Evolutionary conservation across 2,888 invertebrate genomes (phyloP), one percentile per base, ranked within the genome.

Genomic region (Lasioglossum villosulum): DNA sequence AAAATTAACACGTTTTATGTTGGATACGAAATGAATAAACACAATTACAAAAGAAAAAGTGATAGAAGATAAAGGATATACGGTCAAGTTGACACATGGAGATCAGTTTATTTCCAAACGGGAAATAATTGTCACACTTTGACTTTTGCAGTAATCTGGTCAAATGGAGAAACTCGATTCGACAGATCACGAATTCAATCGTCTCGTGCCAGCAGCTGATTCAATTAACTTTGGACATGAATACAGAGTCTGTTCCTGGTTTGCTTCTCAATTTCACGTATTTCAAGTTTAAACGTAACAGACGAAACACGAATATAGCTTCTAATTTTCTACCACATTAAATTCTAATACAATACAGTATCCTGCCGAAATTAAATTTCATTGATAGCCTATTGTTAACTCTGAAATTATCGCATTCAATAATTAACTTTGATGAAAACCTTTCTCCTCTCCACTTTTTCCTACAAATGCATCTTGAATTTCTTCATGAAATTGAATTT

Each of bases 131-230:
- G 56, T 75, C 27, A 37, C 37, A 10, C 75, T 72, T 42, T 82
- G 71, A 83, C 63, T 75, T 56, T n/a, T 37, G 16, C n/a, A 52
- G 75, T 48, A 71, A 78, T 71, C 75, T 75, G 34, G 14, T 39
- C 27, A 34, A 42, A 56, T 78, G 27, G 6, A 27, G 12, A 71
- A 84, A 83, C 78, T n/a, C 70, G 75, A 78, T 84, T 84, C 72
- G 72, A 78, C 83, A 83, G 75, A 78, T 83, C 73, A 76, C 76
- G 76, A 78, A 84, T 83, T 83, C 78, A 84, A 84, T 84, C 78
- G 75, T 75, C 37, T 83, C 74, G 83, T 82, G 34, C 42, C 59
- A 63, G 56, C 27, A 52, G 3, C 71, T 78, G 83, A 84, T 78
- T 70, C 75, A 84, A 84, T 83, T 83, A 83, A 78, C 71, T 74